These are phyloP conservation scores for Rallus limicola DNA, from an alignment of 2,113 vertebrate genomes.

Conservation along the genomic window DNA sequence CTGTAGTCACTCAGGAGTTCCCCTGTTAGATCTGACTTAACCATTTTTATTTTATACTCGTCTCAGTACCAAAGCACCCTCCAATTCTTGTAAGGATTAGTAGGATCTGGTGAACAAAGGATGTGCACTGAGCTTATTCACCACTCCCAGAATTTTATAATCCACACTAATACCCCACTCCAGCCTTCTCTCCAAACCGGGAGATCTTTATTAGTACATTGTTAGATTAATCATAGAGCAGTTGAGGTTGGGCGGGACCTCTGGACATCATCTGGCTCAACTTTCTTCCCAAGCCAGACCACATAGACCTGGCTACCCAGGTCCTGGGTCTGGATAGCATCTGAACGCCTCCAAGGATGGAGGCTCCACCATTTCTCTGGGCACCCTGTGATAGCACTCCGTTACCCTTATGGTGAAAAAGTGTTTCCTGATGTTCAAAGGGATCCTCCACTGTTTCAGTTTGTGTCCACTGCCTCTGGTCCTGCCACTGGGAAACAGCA, in stretches of 20 bases:
- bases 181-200: not conserved
- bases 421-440: not conserved
- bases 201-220: not conserved
- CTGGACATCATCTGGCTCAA: not conserved
- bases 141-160: not conserved
- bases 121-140: not conserved
- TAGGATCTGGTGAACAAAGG: not conserved
- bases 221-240: not conserved
- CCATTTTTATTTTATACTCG: not conserved
- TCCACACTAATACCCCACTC: not conserved
- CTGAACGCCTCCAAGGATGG: not conserved
- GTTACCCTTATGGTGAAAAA: not conserved
- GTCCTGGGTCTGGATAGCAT: not conserved
- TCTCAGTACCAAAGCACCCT: not conserved
- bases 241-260: not conserved
- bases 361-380: not conserved
- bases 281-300: not conserved
- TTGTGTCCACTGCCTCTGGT: not conserved
- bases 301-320: not conserved
- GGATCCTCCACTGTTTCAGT: not conserved
- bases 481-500: rapidly evolving
- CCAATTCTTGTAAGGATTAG: not conserved
- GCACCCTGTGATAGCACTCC: not conserved
- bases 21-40: not conserved
- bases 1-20: not conserved